Base-by-base conservation (phyloP, 2,888 invertebrate genomes). In the Allolobophora icterica region DNA sequence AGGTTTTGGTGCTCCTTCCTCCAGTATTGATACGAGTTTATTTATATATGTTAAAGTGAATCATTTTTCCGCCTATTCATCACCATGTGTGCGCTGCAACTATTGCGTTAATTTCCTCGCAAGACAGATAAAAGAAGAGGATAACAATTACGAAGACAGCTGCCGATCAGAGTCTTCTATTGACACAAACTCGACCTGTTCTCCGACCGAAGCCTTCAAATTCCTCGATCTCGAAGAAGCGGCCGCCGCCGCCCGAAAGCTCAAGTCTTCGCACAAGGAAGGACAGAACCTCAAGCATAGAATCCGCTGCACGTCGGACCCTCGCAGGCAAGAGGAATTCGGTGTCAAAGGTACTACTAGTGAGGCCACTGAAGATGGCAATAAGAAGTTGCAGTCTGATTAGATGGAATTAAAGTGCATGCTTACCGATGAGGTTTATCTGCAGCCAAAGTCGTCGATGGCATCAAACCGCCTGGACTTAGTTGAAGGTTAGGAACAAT, bases 121-220 rank as follows among this genome's bases (percentile, higher is more conserved):
- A 71, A 71, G 5, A 30, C 71, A 71, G 71, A 71, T 71, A 5
- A 71, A n/a, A 6, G 71, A 71, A 71, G 87, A 87, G 24, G 87
- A 87, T 1, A 87, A 87, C 35, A 87, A 34, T 35, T 87, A 87
- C 87, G 34, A 87, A 38, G 35, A 35, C 87, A 87, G 71, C 71
- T 87, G 35, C 87, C 34, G 24, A 24, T 5, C 0, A 87, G 21
- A 5, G 87, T 35, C 35, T 87, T 87, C 87, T 19, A 6, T 87
- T 13, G 87, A 87, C 38, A 13, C 34, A 38, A 30, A 38, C 15
- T 34, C 87, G 19, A 21, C 90, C 21, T 40, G 71, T 84, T 38
- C 90, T 30, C 90, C 90, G 30, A 71, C 38, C 90, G 83, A 90
- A 34, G 11, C 21, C 33, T 40, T 42, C 83, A 84, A 34, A 33